These are phyloP conservation scores for Eidolon helvum DNA, from an alignment of 2,113 vertebrate genomes.

Conservation along the genomic window DNA sequence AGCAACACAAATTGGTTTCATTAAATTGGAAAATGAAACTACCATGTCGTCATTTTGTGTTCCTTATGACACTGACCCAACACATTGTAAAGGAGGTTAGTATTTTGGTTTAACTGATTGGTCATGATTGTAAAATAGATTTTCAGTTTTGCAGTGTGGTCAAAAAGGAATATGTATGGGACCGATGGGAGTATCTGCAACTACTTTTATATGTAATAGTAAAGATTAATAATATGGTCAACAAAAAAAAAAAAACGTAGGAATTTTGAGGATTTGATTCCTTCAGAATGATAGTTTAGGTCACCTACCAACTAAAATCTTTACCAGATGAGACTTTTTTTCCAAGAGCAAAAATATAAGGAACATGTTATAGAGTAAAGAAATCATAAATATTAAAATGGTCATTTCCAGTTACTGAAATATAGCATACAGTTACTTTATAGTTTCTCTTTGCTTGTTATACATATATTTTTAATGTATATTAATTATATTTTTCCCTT, in stretches of 20 bases:
- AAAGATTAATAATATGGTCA: neutral
- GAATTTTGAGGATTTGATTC: neutral
- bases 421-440: neutral
- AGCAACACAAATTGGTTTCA: neutral
- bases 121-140: neutral
- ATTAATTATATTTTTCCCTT: neutral
- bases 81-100: neutral
- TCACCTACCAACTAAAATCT: neutral
- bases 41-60: neutral
- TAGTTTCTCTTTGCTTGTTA: neutral
- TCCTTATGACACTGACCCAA: neutral
- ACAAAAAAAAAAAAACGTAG: neutral
- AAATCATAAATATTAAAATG: neutral
- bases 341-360: neutral
- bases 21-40: neutral
- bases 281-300: neutral
- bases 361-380: neutral
- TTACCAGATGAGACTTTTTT: neutral
- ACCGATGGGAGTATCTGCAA: neutral
- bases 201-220: neutral
- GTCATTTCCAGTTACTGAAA: neutral
- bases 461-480: neutral
- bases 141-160: neutral
- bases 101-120: neutral
- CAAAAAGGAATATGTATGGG: neutral